phyloP scores from a whole-genome alignment of 2,888 invertebrate genomes.

The Spisula solida region DNA sequence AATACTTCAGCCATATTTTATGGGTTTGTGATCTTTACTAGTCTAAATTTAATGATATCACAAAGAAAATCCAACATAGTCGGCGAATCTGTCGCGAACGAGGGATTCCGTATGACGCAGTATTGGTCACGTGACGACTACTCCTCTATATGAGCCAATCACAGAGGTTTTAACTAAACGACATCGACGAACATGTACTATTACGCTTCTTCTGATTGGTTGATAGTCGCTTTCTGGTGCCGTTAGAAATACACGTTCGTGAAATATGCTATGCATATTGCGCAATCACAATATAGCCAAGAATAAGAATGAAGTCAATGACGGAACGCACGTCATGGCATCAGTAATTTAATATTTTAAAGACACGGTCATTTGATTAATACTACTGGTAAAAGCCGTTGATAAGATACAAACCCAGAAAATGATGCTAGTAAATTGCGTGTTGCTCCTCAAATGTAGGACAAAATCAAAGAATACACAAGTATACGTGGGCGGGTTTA shows the following conservation, averaged over 20 bases:
- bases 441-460: too few relatives aligned
- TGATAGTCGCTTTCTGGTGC: background rate
- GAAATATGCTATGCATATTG: background rate
- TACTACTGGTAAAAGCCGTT: too few relatives aligned
- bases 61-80: conserved; percentile 54
- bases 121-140: conserved; percentile 75
- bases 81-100: conserved; percentile 72
- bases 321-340: too few relatives aligned
- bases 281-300: background rate
- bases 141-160: conserved; percentile 54
- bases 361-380: too few relatives aligned
- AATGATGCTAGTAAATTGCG: too few relatives aligned
- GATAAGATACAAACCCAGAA: too few relatives aligned
- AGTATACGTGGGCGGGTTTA: too few relatives aligned
- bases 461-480: too few relatives aligned
- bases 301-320: too few relatives aligned
- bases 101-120: conserved; percentile 84
- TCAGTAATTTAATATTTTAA: too few relatives aligned
- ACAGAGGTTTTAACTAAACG: background rate
- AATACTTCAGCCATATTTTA: conserved; percentile 92
- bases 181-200: background rate
- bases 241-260: background rate
- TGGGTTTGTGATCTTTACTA: conserved; percentile 61
- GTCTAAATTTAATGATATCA: conserved; percentile 44
- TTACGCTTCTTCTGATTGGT: conserved; percentile 29